phyloP scores from a whole-genome alignment of 2,888 invertebrate species.

The Siphlonurus alternatus region DNA sequence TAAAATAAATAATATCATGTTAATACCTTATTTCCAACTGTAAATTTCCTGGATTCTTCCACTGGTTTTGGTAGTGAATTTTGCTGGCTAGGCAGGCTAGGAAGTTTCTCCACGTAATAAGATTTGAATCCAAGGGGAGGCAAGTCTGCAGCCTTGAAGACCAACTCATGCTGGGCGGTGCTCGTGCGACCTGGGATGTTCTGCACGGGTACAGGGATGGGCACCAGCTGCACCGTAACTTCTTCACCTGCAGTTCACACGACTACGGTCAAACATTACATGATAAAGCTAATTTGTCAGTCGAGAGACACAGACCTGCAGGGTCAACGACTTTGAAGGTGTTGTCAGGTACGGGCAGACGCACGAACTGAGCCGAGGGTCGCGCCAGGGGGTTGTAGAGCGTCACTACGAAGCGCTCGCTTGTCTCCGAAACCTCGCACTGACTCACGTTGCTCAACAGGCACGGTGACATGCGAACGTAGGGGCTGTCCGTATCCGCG shows the following conservation, averaged over 20 bases:
- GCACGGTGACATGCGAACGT: no score
- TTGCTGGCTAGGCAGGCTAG: no score
- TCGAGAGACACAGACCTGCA: no score
- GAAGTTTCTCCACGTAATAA: conserved; percentile 14
- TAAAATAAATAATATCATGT: no score
- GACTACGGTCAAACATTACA: no score
- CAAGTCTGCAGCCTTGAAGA: conserved; percentile 22
- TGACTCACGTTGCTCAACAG: conserved; percentile 41
- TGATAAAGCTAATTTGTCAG: no score
- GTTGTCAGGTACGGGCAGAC: conserved; percentile 30
- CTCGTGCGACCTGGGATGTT: conserved; percentile 24
- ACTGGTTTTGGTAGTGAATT: not conserved
- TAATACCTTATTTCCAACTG: not conserved
- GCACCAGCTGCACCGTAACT: not conserved
- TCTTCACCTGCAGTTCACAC: no score
- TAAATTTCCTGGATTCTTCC: no score
- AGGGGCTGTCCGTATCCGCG: no score
- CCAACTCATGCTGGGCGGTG: conserved; percentile 22
- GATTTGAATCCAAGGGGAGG: conserved; percentile 21
- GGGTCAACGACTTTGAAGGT: conserved; percentile 45
- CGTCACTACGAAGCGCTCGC: conserved; percentile 34
- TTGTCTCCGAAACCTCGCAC: conserved; percentile 34
- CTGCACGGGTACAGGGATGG: conserved; percentile 21
- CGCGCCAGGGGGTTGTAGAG: conserved; percentile 46
- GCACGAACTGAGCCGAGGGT: conserved; percentile 31